A percentile compares a stretch with the other conserved stretches of the same genome.
phyloP scores from a whole-genome alignment of 2,113 vertebrate species.

The Rhizomys pruinosus region DNA sequence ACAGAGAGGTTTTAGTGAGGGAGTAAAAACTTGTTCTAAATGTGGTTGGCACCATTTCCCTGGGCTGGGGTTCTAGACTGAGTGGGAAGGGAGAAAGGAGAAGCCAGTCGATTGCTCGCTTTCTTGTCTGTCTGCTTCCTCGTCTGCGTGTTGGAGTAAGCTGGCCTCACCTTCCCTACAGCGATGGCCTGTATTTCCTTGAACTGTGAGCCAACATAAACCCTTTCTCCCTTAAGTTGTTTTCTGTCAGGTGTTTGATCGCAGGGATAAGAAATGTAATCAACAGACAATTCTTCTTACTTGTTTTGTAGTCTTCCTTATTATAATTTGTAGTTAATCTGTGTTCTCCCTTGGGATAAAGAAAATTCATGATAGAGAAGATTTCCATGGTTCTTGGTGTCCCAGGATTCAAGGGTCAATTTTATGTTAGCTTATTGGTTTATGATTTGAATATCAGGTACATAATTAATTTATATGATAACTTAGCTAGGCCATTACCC shows the following conservation, averaged over 20 bases:
- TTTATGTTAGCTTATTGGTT: background rate
- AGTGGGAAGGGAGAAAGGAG: background rate
- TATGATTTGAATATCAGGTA: background rate
- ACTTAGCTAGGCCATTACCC: background rate
- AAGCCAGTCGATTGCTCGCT: background rate
- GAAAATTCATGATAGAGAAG: background rate
- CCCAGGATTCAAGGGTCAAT: background rate
- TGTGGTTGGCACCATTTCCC: background rate
- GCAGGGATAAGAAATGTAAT: background rate
- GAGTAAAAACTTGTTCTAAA: background rate
- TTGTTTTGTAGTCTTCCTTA: background rate
- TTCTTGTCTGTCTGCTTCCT: background rate
- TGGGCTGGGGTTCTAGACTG: background rate
- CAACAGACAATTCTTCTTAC: background rate
- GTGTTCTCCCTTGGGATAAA: background rate
- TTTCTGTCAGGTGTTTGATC: background rate
- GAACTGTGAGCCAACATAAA: background rate
- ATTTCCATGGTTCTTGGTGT: background rate
- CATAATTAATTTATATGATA: background rate
- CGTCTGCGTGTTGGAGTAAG: too few species aligned
- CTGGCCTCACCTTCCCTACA: too few species aligned
- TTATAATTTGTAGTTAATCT: background rate
- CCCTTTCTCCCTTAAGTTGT: background rate
- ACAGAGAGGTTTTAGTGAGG: background rate
- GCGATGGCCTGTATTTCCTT: background rate